Conservation (phyloP, 2,797 vertebrate species). For the Delichon dasypus region DNA sequence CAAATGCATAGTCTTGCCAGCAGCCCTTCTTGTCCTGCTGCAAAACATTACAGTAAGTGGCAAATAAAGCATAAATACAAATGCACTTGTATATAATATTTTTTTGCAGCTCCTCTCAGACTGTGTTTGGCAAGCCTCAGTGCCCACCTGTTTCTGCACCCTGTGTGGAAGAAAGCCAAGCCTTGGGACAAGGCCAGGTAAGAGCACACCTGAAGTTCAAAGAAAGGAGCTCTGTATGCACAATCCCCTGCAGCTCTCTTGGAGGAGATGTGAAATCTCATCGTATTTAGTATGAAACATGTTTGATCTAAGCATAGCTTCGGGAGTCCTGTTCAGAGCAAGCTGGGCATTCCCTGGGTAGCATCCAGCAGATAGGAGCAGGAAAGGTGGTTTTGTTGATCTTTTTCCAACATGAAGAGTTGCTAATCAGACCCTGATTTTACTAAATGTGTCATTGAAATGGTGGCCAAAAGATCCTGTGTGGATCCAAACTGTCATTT, state of each 20-base stretch:
- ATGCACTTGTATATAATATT: neutral
- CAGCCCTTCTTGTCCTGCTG: neutral
- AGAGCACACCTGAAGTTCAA: neutral
- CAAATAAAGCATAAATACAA: neutral
- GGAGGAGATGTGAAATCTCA: neutral
- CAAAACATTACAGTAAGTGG: neutral
- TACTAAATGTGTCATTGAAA: neutral
- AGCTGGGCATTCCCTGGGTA: neutral
- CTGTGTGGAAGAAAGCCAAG: neutral
- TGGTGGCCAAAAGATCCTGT: neutral
- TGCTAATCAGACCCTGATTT: neutral
- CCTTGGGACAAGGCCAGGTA: conserved; percentile 39
- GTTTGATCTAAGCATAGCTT: neutral
- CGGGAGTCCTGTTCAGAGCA: neutral
- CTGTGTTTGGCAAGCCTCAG: neutral
- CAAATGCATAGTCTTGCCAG: neutral
- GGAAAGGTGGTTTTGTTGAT: neutral
- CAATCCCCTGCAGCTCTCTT: neutral
- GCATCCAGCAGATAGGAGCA: neutral
- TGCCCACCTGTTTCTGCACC: conserved; percentile 11
- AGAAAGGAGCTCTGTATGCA: neutral
- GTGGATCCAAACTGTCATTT: neutral
- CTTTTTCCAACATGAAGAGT: neutral
- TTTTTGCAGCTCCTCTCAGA: conserved; percentile 14
- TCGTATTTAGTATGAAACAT: neutral